These are phyloP conservation scores for Mirounga angustirostris DNA, from an alignment of 2,113 vertebrate genomes.

Conservation along the genomic window DNA sequence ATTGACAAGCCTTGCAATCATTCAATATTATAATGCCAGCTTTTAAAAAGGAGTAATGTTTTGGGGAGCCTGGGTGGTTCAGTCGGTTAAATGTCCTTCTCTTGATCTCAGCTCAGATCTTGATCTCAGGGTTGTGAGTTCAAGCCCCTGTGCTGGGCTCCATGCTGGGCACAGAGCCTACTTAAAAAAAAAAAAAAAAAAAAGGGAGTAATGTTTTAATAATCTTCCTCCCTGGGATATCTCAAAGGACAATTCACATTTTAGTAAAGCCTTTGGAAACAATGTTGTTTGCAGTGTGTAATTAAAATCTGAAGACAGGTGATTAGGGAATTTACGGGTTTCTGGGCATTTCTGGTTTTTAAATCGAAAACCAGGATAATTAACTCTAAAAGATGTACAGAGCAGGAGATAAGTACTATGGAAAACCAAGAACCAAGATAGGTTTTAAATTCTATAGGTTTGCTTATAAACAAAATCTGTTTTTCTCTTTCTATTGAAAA, in stretches of 20 bases:
- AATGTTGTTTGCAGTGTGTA: not conserved
- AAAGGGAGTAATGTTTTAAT: conserved; percentile 14
- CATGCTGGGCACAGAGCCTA: too few relatives aligned
- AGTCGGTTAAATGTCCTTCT: not conserved
- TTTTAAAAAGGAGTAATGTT: conserved; percentile 42
- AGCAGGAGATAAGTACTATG: not conserved
- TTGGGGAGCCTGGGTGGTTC: not conserved
- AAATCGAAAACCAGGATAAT: not conserved
- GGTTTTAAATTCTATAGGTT: not conserved
- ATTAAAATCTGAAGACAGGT: conserved; percentile 43
- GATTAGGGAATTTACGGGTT: not conserved
- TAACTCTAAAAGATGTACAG: not conserved
- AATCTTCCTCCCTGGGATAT: conserved; percentile 15
- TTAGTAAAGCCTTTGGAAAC: conserved; percentile 51
- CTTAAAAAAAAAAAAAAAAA: not conserved
- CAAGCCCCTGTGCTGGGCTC: not conserved
- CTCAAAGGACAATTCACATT: conserved; percentile 56
- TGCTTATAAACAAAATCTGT: not conserved
- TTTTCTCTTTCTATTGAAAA: conserved; percentile 14
- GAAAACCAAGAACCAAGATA: not conserved
- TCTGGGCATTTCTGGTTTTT: conserved; percentile 14
- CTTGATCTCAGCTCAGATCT: not conserved
- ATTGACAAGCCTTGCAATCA: not conserved
- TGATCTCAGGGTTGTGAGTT: not conserved
- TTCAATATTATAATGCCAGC: conserved; percentile 11